Conservation (phyloP, 1,140 invertebrate species). For the fruit fly (Drosophila melanogaster) region DNA sequence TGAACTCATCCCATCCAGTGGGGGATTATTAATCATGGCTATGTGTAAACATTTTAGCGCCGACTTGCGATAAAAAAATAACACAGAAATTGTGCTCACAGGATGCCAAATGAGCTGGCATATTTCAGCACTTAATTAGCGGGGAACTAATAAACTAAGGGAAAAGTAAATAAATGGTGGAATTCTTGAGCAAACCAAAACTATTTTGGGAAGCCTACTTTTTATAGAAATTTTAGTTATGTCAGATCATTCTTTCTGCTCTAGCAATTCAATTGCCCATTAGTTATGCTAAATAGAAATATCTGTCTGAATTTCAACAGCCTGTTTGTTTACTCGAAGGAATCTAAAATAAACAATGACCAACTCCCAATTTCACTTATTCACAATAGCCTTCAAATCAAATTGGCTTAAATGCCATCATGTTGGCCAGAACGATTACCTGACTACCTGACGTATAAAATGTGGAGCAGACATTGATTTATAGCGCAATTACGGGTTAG, state of each 20-base stretch:
- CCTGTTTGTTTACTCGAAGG: neutral
- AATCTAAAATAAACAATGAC: slow-evolving; percentile 27
- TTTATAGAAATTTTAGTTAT: slow-evolving; percentile 41
- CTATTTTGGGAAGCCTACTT: slow-evolving; percentile 36
- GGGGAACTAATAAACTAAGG: slow-evolving; percentile 31
- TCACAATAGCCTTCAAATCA: slow-evolving; percentile 49
- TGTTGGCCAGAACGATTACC: slow-evolving; percentile 10
- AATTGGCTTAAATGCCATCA: slow-evolving; percentile 42
- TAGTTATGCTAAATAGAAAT: slow-evolving; percentile 17
- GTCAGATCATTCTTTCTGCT: slow-evolving; percentile 20
- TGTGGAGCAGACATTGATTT: slow-evolving; percentile 78
- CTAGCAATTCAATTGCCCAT: slow-evolving; percentile 14
- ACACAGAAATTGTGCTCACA: slow-evolving; percentile 23
- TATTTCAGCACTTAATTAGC: slow-evolving; percentile 74
- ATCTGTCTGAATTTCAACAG: slow-evolving; percentile 23
- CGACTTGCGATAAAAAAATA: slow-evolving; percentile 35
- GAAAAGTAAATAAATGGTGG: slow-evolving; percentile 15
- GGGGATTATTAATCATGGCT: slow-evolving; percentile 26
- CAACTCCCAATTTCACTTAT: slow-evolving; percentile 46
- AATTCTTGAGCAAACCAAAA: slow-evolving; percentile 16
- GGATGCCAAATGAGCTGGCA: slow-evolving; percentile 52
- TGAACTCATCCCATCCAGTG: slow-evolving; percentile 25
- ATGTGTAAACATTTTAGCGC: slow-evolving; percentile 52
- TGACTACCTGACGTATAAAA: slow-evolving; percentile 64
- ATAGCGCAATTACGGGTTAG: slow-evolving; percentile 64